Percentiles rank a stretch among this genome's conserved stretches.
Evolutionary conservation across 2,797 vertebrate species (phyloP).

Genomic region (Lophotriccus pileatus): DNA sequence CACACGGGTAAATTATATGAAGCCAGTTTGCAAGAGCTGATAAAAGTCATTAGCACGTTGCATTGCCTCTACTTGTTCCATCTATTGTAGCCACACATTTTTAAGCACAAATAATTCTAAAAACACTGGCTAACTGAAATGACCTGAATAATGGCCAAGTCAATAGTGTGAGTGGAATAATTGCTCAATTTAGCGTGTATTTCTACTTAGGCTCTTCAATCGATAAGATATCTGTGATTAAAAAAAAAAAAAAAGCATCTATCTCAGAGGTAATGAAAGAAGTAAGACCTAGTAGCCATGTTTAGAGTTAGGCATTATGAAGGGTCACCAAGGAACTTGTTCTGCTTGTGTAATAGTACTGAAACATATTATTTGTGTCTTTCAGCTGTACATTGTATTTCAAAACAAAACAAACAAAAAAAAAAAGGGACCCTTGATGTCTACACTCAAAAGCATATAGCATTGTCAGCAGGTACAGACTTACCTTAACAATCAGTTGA

Average conservation of each 20-base stretch:
- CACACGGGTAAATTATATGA: neutral
- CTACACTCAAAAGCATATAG: neutral
- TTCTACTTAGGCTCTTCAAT: constrained; percentile 11
- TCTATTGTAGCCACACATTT: neutral
- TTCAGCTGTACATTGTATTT: neutral
- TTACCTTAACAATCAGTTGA: neutral
- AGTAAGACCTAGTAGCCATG: neutral
- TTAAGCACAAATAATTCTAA: neutral
- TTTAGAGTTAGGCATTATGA: neutral
- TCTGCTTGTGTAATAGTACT: neutral
- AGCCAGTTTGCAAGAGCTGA: neutral
- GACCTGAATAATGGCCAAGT: neutral
- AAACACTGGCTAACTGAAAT: constrained; percentile 14
- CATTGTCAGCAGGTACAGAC: neutral
- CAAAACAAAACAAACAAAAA: neutral
- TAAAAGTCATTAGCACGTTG: neutral
- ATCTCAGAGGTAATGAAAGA: neutral
- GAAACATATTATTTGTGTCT: neutral
- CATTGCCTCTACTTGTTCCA: neutral
- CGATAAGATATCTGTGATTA: neutral
- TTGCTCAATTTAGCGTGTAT: neutral
- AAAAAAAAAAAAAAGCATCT: neutral
- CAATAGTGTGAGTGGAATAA: constrained; percentile 9
- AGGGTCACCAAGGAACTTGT: neutral
- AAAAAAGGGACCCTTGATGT: neutral